These are phyloP conservation scores for Acrocera orbiculus DNA, from an alignment of 2,888 invertebrate species.

Conservation along the genomic window DNA sequence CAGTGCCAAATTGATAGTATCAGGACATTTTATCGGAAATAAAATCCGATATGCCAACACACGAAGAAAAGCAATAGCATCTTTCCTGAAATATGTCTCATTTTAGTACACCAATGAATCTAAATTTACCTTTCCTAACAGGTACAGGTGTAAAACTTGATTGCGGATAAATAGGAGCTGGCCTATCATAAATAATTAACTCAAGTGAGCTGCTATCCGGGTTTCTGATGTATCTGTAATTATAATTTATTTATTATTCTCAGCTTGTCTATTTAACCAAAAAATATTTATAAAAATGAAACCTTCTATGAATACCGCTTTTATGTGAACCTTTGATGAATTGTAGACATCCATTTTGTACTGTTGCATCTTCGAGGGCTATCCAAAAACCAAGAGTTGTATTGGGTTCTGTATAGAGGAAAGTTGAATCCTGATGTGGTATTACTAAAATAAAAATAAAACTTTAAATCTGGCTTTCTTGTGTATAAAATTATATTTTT, in stretches of 20 bases:
- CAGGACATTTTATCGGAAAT: no score
- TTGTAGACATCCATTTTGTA: slow-evolving; percentile 90
- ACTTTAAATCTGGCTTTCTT: not conserved
- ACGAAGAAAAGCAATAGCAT: no score
- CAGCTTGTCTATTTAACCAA: not conserved
- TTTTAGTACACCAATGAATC: not conserved
- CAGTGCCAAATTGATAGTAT: no score
- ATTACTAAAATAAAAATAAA: slow-evolving; percentile 31
- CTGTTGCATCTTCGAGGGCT: slow-evolving; percentile 81
- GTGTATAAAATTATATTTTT: no score
- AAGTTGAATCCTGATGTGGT: slow-evolving; percentile 77
- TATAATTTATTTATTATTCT: not conserved
- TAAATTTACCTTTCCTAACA: slow-evolving; percentile 57
- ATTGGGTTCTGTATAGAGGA: slow-evolving; percentile 67
- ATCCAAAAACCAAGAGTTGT: slow-evolving; percentile 86
- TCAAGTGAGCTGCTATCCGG: slow-evolving; percentile 43
- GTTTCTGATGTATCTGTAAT: slow-evolving; percentile 41
- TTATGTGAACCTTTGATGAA: slow-evolving; percentile 84
- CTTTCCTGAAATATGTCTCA: not conserved
- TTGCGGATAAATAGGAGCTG: slow-evolving; percentile 49
- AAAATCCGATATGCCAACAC: no score
- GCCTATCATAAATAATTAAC: slow-evolving; percentile 48
- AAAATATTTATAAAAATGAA: not conserved
- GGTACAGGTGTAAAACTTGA: slow-evolving; percentile 61
- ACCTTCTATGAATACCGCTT: slow-evolving; percentile 54